Percentiles rank a stretch among this genome's conserved stretches.
Conservation (phyloP, 2,797 vertebrate species). For the Pachyuromys duprasi region DNA sequence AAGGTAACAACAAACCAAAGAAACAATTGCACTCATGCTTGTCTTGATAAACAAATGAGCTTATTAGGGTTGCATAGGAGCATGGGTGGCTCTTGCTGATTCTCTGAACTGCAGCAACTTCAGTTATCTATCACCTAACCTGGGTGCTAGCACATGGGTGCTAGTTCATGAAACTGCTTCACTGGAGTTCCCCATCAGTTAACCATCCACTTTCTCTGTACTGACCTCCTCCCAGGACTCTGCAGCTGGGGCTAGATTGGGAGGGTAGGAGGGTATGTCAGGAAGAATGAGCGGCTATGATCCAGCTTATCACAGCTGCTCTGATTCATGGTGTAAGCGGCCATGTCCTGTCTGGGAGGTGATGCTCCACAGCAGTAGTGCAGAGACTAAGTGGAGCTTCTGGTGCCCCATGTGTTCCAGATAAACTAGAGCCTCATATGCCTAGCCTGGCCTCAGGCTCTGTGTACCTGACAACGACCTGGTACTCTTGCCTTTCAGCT, state of each 20-base stretch:
- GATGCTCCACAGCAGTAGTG: not conserved
- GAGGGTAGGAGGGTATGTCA: not conserved
- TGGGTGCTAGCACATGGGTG: too few relatives aligned
- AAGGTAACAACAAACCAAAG: not conserved
- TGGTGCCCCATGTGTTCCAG: not conserved
- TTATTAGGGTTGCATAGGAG: not conserved
- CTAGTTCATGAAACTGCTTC: not conserved
- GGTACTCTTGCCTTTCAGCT: not conserved
- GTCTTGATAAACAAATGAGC: not conserved
- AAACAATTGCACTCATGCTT: not conserved
- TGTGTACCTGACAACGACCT: not conserved
- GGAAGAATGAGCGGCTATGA: not conserved
- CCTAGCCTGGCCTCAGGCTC: not conserved
- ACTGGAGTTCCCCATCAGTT: not conserved
- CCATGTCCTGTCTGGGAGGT: not conserved
- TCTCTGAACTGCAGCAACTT: too few relatives aligned
- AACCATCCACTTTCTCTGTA: not conserved
- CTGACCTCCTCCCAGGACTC: not conserved
- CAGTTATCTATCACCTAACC: not conserved
- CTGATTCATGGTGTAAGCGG: not conserved
- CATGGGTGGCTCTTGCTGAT: not conserved
- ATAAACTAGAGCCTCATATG: not conserved
- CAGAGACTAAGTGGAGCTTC: not conserved
- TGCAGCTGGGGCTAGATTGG: not conserved
- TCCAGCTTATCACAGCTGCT: not conserved